Base-by-base conservation (phyloP, 2,888 invertebrate genomes). In the Ceratothoa steindachneri region DNA sequence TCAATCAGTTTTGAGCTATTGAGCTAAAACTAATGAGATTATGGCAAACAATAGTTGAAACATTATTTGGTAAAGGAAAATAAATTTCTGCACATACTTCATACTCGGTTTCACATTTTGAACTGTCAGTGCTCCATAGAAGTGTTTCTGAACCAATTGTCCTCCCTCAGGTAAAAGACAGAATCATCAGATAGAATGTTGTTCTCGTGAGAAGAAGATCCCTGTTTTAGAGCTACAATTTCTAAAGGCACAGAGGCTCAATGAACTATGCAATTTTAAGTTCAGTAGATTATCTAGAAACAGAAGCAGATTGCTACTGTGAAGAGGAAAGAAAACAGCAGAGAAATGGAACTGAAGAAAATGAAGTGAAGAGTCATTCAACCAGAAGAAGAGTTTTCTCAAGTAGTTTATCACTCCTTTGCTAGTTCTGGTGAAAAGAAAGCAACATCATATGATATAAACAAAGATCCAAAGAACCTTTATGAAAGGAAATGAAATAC, bases 401-500 rank as follows among this genome's bases (percentile, higher is more conserved):
- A 51, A n/a, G 1, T n/a, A n/a, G 52, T 3, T 51, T 51, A 51
- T 51, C 3, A 51, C n/a, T 51, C 19, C n/a, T 51, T 19, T 51
- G 52, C 15, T n/a, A 51, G 52, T 51, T 51, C 52, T 51, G 52
- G 19, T n/a, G 52, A 3, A 51, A 51, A 51, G 15, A 3, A 51
- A 51, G 1, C 1, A 24, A 69, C 31, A 28, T 41, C 31, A 51
- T 31, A 19, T 22, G 19, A 24, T 51, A 51, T 41, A 51, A 28
- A 41, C 24, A 31, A 41, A 27, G 41, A 41, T 15, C 51, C 41
- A 12, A 28, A 41, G 51, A 69, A 15, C 69, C 27, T 52, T 69
- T n/a, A 52, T 51, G 41, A 52, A 51, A 69, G 51, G 51, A 69
- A 69, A 51, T 31, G 28, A 69, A 52, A 52, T 52, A 41, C 69